A percentile compares a stretch with the other conserved stretches of the same genome.
Conservation (phyloP, 2,113 vertebrate genomes). For the Mustelus asterias region DNA sequence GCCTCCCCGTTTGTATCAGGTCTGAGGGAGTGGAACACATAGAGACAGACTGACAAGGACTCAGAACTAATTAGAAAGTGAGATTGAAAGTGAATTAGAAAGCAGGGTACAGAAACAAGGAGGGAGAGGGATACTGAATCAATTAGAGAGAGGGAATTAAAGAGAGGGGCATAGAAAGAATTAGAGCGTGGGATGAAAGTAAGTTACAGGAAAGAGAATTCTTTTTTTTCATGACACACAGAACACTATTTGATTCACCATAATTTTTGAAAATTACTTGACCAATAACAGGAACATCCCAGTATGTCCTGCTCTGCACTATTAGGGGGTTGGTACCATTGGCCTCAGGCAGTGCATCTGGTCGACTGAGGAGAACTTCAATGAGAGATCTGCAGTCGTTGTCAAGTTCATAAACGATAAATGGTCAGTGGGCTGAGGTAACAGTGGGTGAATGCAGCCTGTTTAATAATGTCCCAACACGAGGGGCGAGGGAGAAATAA, state of each 20-base stretch:
- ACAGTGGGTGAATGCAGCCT: background rate
- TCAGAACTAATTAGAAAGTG: background rate
- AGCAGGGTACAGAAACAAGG: background rate
- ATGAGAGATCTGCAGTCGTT: background rate
- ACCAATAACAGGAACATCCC: background rate
- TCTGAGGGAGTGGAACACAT: background rate
- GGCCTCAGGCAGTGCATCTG: background rate
- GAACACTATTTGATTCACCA: background rate
- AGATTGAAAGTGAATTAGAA: background rate
- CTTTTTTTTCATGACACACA: background rate
- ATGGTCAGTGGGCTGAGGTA: background rate
- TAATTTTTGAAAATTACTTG: slow-evolving; percentile 4
- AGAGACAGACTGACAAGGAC: background rate
- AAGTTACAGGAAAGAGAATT: background rate
- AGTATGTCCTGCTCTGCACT: background rate
- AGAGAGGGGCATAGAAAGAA: background rate
- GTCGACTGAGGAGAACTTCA: background rate
- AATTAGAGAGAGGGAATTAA: background rate
- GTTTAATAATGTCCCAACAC: background rate
- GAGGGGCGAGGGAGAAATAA: too few relatives aligned
- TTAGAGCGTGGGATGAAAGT: background rate
- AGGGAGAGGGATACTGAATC: background rate
- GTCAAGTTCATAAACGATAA: background rate
- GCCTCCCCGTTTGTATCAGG: background rate
- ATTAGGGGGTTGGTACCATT: background rate